A percentile compares a stretch with the other conserved stretches of the same genome.
Evolutionary conservation across 2,113 vertebrate genomes (phyloP).

Genomic region (Cottus gobio): DNA sequence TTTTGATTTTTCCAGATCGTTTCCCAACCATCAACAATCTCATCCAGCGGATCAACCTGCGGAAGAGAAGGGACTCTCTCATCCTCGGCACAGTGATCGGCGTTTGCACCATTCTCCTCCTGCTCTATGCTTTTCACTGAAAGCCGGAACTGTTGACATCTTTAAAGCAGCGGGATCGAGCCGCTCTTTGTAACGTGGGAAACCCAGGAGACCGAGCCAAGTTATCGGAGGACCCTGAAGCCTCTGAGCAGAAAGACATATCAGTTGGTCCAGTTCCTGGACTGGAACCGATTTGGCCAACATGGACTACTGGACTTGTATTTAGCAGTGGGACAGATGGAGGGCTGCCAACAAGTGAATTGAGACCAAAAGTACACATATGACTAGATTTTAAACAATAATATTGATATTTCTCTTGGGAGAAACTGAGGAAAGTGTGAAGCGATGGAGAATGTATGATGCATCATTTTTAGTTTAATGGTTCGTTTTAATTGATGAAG

Average conservation of each 20-base stretch:
- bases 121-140: conserved; percentile 97
- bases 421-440: conserved; percentile 34
- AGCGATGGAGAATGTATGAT: conserved; percentile 38
- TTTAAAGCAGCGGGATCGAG: conserved; percentile 36
- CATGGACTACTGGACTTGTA: conserved; percentile 73
- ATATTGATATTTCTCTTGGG: conserved; percentile 54
- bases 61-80: conserved; percentile 96
- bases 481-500: conserved; percentile 69
- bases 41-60: conserved; percentile 96
- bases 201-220: conserved; percentile 43
- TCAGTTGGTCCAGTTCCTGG: conserved; percentile 61
- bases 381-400: conserved; percentile 61
- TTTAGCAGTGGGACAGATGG: conserved; percentile 61
- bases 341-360: conserved; percentile 51
- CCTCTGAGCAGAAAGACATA: conserved; percentile 53
- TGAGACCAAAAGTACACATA: conserved; percentile 74
- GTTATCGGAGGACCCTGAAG: conserved; percentile 56
- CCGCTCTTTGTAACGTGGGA: conserved; percentile 59
- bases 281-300: conserved; percentile 64
- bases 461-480: conserved; percentile 58
- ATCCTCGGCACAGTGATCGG: conserved; percentile 92
- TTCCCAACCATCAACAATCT: conserved; percentile 98
- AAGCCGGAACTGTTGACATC: conserved; percentile 39
- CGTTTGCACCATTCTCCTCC: conserved; percentile 93
- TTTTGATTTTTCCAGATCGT: conserved; percentile 83